Evolutionary conservation across 2,113 vertebrate species (phyloP).

Genomic region (Oophaga pumilio): DNA sequence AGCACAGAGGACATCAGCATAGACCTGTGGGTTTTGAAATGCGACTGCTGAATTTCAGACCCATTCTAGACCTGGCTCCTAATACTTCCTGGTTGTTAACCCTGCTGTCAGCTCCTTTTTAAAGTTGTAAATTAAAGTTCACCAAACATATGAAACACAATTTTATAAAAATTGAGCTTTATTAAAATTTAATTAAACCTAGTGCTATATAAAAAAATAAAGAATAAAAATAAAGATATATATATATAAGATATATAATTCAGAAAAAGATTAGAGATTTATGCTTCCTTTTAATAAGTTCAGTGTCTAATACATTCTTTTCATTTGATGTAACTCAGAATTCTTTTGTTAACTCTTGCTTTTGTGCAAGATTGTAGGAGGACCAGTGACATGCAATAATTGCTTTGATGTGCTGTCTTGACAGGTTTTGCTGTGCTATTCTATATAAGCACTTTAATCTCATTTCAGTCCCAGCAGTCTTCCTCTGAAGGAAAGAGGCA

Average conservation of each 20-base stretch:
- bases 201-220: no score
- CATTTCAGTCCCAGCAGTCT: constrained; percentile 52
- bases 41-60: no score
- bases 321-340: constrained; percentile 20
- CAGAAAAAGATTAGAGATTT: not conserved
- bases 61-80: no score
- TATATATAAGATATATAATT: not conserved
- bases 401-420: constrained; percentile 50
- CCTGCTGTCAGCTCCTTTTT: no score
- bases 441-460: constrained; percentile 50
- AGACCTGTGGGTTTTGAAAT: no score
- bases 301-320: not conserved
- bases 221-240: no score
- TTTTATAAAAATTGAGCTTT: not conserved
- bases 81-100: no score
- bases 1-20: no score
- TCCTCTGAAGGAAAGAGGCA: constrained; percentile 36
- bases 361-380: constrained; percentile 38
- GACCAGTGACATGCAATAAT: constrained; percentile 40
- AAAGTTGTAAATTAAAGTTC: no score
- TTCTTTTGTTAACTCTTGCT: constrained; percentile 41
- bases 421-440: constrained; percentile 46
- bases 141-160: no score
- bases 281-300: not conserved
- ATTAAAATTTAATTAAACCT: not conserved